Evolutionary conservation across 2,113 vertebrate genomes (phyloP).

Genomic region (Forbesichthys papilliferus): DNA sequence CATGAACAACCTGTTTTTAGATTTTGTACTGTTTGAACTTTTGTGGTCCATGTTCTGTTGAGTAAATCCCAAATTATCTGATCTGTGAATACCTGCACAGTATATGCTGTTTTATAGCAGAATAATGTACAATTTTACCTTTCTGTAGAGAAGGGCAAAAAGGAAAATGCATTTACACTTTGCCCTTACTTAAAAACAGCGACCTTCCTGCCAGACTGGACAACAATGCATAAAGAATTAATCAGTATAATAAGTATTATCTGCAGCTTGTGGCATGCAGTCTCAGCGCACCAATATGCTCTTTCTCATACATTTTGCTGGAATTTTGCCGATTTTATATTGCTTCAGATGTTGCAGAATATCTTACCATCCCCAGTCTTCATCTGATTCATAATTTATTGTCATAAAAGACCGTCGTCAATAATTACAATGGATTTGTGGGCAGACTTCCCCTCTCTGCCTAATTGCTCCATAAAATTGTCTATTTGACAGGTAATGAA

Average conservation of each 20-base stretch:
- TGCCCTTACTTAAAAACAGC: too few species aligned
- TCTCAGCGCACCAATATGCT: not conserved
- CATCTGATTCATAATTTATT: constrained; percentile 9
- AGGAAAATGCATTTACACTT: too few species aligned
- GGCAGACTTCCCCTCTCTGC: constrained; percentile 2
- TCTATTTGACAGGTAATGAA: constrained; percentile 26
- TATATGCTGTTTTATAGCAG: too few species aligned
- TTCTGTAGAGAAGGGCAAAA: too few species aligned
- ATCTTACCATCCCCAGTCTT: not conserved
- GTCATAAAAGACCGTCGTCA: constrained; percentile 27
- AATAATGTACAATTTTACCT: too few species aligned
- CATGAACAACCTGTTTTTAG: not conserved
- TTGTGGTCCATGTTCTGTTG: too few species aligned
- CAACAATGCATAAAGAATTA: not conserved
- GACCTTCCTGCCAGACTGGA: not conserved
- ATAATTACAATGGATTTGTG: constrained; percentile 32
- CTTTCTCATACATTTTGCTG: constrained; percentile 25
- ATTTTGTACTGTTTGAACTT: too few species aligned
- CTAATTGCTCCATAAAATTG: constrained; percentile 37
- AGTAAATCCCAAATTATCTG: too few species aligned
- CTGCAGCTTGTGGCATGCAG: not conserved
- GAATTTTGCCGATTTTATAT: not conserved
- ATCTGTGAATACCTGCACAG: too few species aligned
- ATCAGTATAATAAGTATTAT: not conserved
- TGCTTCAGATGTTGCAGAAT: not conserved